Conservation (phyloP, 2,888 invertebrate genomes). For the Troides oblongomaculatus region DNA sequence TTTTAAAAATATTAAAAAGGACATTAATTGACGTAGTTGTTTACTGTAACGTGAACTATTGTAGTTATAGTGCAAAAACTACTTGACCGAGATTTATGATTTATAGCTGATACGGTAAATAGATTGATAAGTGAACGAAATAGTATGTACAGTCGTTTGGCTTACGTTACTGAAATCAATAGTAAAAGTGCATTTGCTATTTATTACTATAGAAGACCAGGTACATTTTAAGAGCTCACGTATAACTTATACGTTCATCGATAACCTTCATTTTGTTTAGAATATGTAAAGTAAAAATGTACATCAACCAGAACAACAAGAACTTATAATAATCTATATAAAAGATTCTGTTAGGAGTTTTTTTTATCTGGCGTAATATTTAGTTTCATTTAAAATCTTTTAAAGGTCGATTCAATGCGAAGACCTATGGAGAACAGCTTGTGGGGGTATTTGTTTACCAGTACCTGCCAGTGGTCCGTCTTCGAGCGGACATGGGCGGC, state of each 20-base stretch:
- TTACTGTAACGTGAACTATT: background rate
- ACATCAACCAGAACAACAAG: too few relatives aligned
- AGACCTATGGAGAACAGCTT: background rate
- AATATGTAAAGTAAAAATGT: too few relatives aligned
- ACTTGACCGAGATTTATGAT: background rate
- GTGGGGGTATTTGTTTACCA: slow-evolving; percentile 17
- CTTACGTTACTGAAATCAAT: too few relatives aligned
- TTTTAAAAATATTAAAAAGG: background rate
- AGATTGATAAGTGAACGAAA: background rate
- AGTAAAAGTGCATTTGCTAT: too few relatives aligned
- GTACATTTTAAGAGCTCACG: too few relatives aligned
- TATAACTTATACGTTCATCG: too few relatives aligned
- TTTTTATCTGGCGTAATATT: too few relatives aligned
- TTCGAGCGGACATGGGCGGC: slow-evolving; percentile 77
- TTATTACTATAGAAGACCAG: too few relatives aligned
- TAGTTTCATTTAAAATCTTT: background rate
- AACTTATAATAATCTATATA: too few relatives aligned
- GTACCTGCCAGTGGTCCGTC: slow-evolving; percentile 84
- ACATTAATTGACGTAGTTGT: background rate
- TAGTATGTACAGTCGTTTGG: background rate
- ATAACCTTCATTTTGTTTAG: too few relatives aligned
- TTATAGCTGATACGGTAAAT: background rate
- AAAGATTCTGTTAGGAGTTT: too few relatives aligned
- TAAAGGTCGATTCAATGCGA: background rate
- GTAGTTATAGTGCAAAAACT: background rate